A percentile compares a stretch with the other conserved stretches of the same genome.
Conservation (phyloP, 2,888 invertebrate genomes). For the Pterobdella sp. region DNA sequence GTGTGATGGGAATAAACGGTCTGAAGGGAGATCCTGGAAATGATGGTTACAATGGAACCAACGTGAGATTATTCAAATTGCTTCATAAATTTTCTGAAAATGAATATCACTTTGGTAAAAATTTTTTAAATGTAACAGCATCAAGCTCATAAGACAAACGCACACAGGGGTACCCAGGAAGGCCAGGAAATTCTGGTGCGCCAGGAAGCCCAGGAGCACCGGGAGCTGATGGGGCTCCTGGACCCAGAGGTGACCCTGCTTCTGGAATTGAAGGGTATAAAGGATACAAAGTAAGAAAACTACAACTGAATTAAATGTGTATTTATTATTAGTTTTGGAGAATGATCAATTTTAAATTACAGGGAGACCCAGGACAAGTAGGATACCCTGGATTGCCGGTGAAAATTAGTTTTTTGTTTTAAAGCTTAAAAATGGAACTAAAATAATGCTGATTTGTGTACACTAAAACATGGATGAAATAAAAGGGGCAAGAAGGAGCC, state of each 20-base stretch:
- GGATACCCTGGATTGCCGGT: constrained; percentile 3
- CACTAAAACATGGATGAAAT: neutral
- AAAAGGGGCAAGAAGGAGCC: neutral
- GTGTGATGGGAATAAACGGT: neutral
- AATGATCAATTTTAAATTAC: neutral
- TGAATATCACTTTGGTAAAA: too few species aligned
- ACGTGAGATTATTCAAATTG: constrained; percentile 56
- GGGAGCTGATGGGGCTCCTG: constrained; percentile 65
- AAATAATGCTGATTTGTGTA: too few species aligned
- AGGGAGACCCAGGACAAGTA: constrained; percentile 17
- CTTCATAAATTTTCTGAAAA: too few species aligned
- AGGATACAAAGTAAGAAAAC: neutral
- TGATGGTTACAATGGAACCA: constrained; percentile 71
- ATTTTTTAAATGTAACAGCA: neutral
- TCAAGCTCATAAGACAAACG: neutral
- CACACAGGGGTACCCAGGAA: constrained; percentile 34
- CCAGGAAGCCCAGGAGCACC: constrained; percentile 80
- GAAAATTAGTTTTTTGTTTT: neutral
- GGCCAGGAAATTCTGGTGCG: constrained; percentile 63
- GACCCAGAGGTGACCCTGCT: neutral
- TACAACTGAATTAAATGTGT: neutral
- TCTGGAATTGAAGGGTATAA: neutral
- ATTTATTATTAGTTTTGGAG: neutral
- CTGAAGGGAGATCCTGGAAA: constrained; percentile 42
- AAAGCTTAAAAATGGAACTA: too few species aligned